Base-by-base conservation (phyloP, 2,113 vertebrate genomes). In the Psittacula cyanocephala region DNA sequence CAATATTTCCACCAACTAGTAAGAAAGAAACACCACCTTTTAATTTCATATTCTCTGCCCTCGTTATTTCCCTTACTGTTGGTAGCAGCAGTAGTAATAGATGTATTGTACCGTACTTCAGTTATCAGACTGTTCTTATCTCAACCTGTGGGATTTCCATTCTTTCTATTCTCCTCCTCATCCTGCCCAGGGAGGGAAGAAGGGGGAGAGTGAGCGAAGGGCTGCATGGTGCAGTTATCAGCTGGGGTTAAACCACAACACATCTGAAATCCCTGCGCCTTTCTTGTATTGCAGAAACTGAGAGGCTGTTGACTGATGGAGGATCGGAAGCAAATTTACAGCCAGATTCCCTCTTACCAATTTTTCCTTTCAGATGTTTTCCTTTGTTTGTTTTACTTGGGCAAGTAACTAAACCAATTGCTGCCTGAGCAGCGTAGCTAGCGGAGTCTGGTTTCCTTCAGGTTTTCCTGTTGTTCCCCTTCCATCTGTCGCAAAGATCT, bases 401-500 rank as follows among this genome's bases (percentile, higher is more conserved):
- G 79, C 82, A 81, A 81, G 83, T 92, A 84, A 72, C 86, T 77
- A 70, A 91, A 67, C n/a, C 86, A 91, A 83, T 88, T 83, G 80
- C 88, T 81, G 53, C 57, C 53, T 59, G 92, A 90, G 59, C 63
- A 37, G 28, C 11, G 49, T 37, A 80, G 37, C 76, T 77, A 67
- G 77, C 14, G 44, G 67, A 67, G 17, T 90, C 92, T 95, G 95
- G 80, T 91, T 94, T 93, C 76, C 50, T 77, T 95, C 94, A 93
- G 59, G 39, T 93, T 94, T 70, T 86, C 57, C 49, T 83, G 50
- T 55, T 43, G 59, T 35, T 90, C 31, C 25, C 22, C n/a, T 72
- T 85, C 47, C 2, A 29, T 79, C 15, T 77, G 24, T 24, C 20
- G 29, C 24, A 46, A 27, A 77, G 71, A 70, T 20, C 70, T 82